These are phyloP conservation scores for Tribolium freemani DNA, from an alignment of 2,888 invertebrate genomes.

Conservation along the genomic window DNA sequence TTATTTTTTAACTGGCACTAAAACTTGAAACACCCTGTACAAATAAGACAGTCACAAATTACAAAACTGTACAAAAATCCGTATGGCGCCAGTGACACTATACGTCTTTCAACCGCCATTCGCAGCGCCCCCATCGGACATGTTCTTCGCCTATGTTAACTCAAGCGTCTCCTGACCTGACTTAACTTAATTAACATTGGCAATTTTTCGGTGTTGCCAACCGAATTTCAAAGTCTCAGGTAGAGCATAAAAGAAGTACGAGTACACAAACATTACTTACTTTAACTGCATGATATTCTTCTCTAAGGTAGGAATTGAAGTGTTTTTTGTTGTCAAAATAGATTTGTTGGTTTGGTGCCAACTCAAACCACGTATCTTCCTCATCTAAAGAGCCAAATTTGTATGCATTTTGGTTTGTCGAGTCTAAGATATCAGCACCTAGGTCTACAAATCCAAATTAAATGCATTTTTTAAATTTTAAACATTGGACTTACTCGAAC, in stretches of 20 bases:
- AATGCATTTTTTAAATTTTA: not conserved
- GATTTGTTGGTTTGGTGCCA: conserved; percentile 80
- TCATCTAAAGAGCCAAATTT: conserved; percentile 87
- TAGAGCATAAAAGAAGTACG: not conserved
- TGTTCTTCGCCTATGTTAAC: too few species aligned
- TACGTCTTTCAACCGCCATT: too few species aligned
- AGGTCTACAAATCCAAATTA: conserved; percentile 70
- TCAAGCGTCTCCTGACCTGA: too few species aligned
- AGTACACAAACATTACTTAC: conserved; percentile 48
- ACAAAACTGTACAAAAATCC: too few species aligned
- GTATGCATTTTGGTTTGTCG: conserved; percentile 90
- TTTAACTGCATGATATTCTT: conserved; percentile 92
- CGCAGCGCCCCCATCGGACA: too few species aligned
- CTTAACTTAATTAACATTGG: too few species aligned
- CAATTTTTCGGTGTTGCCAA: too few species aligned
- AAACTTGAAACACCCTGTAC: too few species aligned
- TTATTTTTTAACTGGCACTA: too few species aligned
- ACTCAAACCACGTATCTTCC: conserved; percentile 91
- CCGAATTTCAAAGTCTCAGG: too few species aligned
- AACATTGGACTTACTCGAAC: conserved; percentile 74
- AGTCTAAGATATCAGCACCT: conserved; percentile 94
- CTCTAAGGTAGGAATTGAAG: conserved; percentile 87
- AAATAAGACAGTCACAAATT: too few species aligned
- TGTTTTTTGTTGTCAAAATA: conserved; percentile 87
- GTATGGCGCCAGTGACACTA: too few species aligned